phyloP scores from a whole-genome alignment of 2,797 vertebrate species.

The Notolepis coatsorum region DNA sequence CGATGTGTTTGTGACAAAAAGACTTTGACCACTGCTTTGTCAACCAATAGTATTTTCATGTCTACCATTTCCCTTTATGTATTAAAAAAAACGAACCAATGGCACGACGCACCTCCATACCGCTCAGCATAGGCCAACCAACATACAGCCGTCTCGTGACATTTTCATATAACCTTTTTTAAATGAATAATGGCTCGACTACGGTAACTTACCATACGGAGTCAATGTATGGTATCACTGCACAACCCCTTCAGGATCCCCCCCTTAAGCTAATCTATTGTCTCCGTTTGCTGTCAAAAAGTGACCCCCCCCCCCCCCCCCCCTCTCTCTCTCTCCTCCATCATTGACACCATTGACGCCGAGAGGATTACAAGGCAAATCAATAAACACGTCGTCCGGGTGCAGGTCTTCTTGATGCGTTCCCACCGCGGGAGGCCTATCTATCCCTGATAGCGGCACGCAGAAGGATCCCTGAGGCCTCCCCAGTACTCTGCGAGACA shows the following conservation, averaged over 20 bases:
- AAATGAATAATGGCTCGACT: no score
- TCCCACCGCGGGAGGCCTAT: slow-evolving; percentile 30
- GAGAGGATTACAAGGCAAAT: slow-evolving; percentile 74
- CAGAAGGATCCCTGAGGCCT: slow-evolving; percentile 20
- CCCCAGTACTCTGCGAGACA: slow-evolving; percentile 12
- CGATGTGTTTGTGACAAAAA: no score
- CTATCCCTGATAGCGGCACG: slow-evolving; percentile 48
- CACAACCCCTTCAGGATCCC: background rate
- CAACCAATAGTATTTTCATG: no score
- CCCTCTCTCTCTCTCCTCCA: slow-evolving; percentile 43
- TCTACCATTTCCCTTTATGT: no score
- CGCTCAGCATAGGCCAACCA: no score
- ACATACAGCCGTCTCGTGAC: no score
- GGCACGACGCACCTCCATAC: no score
- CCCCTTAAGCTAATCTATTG: slow-evolving; percentile 56
- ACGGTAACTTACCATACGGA: no score
- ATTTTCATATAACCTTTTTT: no score
- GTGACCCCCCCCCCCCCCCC: slow-evolving; percentile 44
- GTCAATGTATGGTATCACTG: no score
- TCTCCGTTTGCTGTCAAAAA: slow-evolving; percentile 50
- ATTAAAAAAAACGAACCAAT: no score
- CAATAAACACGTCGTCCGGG: slow-evolving; percentile 67
- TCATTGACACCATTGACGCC: slow-evolving; percentile 59
- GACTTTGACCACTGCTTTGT: no score
- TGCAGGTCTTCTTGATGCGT: slow-evolving; percentile 43